Conservation (phyloP, 2,888 invertebrate genomes). For the Trachelus stipa region DNA sequence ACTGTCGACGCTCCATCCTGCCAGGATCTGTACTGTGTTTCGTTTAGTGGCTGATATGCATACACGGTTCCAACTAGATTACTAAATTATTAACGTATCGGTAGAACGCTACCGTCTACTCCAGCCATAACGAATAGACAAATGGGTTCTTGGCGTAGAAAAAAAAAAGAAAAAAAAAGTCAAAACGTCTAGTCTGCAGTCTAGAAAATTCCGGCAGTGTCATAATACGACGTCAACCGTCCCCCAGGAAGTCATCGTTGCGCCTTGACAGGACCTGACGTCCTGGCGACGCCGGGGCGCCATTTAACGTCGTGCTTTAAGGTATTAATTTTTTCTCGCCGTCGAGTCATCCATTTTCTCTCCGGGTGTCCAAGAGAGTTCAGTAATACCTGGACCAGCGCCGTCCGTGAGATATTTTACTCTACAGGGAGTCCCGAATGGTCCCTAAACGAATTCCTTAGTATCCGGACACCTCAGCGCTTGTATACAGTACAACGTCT, state of each 20-base stretch:
- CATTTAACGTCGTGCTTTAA: background rate
- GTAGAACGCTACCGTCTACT: background rate
- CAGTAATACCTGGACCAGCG: background rate
- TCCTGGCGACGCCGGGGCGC: background rate
- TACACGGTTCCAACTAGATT: background rate
- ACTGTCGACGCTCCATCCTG: background rate
- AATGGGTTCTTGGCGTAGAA: background rate
- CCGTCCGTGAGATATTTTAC: background rate
- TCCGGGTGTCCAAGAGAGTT: background rate
- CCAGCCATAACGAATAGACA: background rate
- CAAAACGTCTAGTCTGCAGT: background rate
- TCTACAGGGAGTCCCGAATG: background rate
- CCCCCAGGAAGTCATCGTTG: background rate
- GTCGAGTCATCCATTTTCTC: background rate
- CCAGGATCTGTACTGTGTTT: background rate
- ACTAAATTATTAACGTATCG: conserved; percentile 2
- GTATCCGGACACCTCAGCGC: background rate
- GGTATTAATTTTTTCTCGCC: background rate
- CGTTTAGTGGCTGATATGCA: conserved; percentile 8
- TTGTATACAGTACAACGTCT: background rate
- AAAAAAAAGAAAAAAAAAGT: background rate
- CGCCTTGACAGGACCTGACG: background rate
- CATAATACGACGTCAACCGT: background rate
- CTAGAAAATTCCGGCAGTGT: background rate
- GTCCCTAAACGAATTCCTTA: background rate